phyloP scores from a whole-genome alignment of 2,888 invertebrate species.

The Acrocera orbiculus region DNA sequence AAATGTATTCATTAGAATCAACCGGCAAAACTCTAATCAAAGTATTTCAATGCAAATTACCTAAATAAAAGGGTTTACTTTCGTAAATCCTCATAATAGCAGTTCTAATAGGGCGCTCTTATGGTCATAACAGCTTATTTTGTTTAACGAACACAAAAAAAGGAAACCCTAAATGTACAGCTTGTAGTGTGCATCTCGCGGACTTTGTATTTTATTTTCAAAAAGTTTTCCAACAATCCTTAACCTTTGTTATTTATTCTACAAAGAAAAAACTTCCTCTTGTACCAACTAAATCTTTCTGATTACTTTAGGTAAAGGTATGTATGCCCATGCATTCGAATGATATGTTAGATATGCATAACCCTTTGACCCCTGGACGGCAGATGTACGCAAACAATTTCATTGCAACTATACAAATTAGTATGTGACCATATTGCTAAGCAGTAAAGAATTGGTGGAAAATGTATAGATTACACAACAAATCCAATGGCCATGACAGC shows the following conservation, averaged over 20 bases:
- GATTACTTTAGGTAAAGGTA: too few relatives aligned
- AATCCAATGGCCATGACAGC: constrained; percentile 4
- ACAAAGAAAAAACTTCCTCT: too few relatives aligned
- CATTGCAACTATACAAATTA: background rate
- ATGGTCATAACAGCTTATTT: constrained; percentile 11
- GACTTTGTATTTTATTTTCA: too few relatives aligned
- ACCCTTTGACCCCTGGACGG: constrained; percentile 13
- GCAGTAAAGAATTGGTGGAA: constrained; percentile 4
- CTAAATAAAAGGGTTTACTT: constrained; percentile 1
- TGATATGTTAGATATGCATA: too few relatives aligned
- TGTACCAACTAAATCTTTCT: too few relatives aligned
- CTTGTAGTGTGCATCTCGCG: too few relatives aligned
- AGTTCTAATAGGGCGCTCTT: constrained; percentile 4
- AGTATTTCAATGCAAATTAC: constrained; percentile 4
- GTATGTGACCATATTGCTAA: constrained; percentile 7
- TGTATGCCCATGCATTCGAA: too few relatives aligned
- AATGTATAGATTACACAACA: background rate
- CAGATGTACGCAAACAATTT: constrained; percentile 9
- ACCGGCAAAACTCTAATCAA: background rate
- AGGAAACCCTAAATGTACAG: background rate
- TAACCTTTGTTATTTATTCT: too few relatives aligned
- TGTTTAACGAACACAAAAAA: background rate
- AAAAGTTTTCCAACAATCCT: too few relatives aligned
- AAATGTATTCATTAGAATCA: too few relatives aligned
- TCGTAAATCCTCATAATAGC: background rate